These are phyloP conservation scores for Steatornis caripensis DNA, from an alignment of 2,113 vertebrate species.

Conservation along the genomic window DNA sequence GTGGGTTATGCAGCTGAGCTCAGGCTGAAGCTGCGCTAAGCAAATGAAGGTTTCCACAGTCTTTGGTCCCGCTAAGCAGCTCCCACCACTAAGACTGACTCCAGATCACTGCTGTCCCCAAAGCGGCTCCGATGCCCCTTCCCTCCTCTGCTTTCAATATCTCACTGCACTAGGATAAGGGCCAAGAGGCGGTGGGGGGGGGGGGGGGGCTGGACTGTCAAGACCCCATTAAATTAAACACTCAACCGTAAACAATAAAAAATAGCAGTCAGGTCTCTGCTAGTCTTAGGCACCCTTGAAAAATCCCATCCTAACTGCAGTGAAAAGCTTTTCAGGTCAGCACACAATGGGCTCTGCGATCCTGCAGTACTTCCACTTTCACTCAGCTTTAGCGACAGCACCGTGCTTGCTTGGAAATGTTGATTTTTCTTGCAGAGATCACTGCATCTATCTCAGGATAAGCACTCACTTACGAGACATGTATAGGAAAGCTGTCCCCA, in stretches of 20 bases:
- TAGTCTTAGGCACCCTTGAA: not conserved
- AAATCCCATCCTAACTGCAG: not conserved
- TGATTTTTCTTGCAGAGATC: slow-evolving; percentile 7
- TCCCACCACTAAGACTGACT: not conserved
- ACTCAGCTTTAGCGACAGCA: not conserved
- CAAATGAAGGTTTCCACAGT: not conserved
- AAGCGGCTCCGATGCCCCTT: not conserved
- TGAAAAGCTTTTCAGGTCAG: not conserved
- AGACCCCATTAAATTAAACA: not conserved
- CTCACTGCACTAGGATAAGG: not conserved
- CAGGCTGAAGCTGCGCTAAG: not conserved
- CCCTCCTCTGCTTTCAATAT: not conserved
- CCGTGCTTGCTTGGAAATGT: not conserved
- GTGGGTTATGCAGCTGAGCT: not conserved
- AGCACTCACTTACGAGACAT: not conserved
- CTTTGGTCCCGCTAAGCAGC: not conserved
- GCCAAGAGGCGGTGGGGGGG: not conserved
- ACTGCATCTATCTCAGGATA: slow-evolving; percentile 7
- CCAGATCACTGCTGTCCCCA: not conserved
- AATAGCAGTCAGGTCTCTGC: not conserved
- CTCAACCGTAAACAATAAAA: not conserved
- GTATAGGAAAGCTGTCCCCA: slow-evolving; percentile 24
- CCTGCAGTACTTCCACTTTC: not conserved
- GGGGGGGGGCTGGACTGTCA: not conserved
- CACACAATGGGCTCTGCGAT: not conserved